Conservation (phyloP, 2,797 vertebrate genomes). For the Falco biarmicus region DNA sequence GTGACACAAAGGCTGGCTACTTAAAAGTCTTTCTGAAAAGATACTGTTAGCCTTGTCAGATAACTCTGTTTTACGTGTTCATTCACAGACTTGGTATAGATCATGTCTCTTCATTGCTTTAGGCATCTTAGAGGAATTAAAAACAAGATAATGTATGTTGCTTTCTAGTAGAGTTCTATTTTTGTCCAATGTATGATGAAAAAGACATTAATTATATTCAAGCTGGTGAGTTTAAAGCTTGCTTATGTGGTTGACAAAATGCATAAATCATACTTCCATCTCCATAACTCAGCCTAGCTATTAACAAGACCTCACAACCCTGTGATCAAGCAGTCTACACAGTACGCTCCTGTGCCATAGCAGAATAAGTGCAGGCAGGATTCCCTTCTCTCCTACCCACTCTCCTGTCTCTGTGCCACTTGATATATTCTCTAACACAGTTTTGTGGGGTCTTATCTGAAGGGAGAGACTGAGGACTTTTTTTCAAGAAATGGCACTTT, state of each 20-base stretch:
- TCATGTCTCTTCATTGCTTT: neutral
- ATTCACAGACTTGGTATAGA: neutral
- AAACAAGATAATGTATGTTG: neutral
- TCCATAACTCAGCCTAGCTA: neutral
- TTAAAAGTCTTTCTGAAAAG: neutral
- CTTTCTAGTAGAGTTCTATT: neutral
- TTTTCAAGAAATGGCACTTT: neutral
- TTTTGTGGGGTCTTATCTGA: neutral
- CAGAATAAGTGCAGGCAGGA: neutral
- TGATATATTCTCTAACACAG: neutral
- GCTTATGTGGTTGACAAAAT: neutral
- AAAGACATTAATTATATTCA: neutral
- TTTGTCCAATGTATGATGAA: neutral
- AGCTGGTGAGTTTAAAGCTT: neutral
- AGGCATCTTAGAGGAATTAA: neutral
- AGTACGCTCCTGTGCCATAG: neutral
- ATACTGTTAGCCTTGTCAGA: neutral
- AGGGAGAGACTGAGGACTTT: neutral
- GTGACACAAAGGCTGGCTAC: conserved; percentile 11
- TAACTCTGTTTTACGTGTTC: neutral
- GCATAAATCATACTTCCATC: neutral
- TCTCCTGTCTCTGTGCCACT: neutral
- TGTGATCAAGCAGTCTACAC: neutral
- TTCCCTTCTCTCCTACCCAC: rapidly evolving
- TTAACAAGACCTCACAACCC: neutral